Evolutionary conservation across 2,888 invertebrate species (phyloP), one percentile per base, ranked within the genome.

Genomic region (Automeris io): DNA sequence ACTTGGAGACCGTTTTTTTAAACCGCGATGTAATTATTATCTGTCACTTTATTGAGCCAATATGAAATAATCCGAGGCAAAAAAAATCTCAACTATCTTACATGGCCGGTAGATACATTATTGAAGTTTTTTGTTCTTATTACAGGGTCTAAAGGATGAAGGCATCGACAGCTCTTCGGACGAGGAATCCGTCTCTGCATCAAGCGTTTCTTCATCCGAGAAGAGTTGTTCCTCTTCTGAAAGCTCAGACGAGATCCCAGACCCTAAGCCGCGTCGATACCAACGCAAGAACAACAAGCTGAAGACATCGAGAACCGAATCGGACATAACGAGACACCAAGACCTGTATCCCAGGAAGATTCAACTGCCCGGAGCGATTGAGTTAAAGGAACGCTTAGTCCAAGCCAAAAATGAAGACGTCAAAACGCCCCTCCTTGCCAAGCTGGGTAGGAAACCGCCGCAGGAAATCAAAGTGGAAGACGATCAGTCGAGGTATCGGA

Each of bases 131-230:
- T 31, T 33, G 34, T 31, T 46, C 44, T 42, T 22, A 37, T 67
- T 70, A 2, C 66, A 87, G 87, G 87, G 87, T 46, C 68, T 87
- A 2, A 87, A 87, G 62, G 87, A 87, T 52, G 87, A 87, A 61
- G 87, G 87, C 42, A 87, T 87, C 46, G 87, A 87, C 60, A 87
- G 87, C 45, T 87, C 87, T 18, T 87, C 87, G 2, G 87, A 87
- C 37, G 87, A 87, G 37, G 87, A 87, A 43, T 79, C 86, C 4
- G 75, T 62, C 1, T 76, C 85, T 1, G 73, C 75, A 1, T 79
- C 82, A 33, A 79, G 70, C 45, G 80, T 81, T 2, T 83, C 86
- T 2, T 87, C 87, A 2, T 85, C 86, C 39, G 86, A 86, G 44
- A 83, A 86, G 33, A 86, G 86, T 54, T 85, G 83, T 37, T 76